Percentiles rank a stretch among this genome's conserved stretches.
Conservation (phyloP, 1,140 invertebrate genomes). For the Teleopsis dalmanni region DNA sequence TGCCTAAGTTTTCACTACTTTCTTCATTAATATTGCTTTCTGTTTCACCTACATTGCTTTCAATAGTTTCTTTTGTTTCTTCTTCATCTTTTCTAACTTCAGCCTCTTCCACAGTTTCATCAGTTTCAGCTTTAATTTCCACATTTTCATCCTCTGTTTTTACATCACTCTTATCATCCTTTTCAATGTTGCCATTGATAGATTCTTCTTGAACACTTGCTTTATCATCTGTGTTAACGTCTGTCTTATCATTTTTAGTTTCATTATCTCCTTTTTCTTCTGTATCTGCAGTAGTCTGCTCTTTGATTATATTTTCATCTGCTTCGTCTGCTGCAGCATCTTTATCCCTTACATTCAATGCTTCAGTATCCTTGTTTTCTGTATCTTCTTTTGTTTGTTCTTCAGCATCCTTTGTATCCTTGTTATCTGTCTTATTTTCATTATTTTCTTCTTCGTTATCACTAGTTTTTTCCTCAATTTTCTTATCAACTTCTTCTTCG, state of each 20-base stretch:
- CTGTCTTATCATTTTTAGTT: constrained; percentile 3
- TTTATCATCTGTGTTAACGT: not conserved
- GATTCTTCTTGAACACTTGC: not conserved
- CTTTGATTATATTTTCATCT: constrained; percentile 1
- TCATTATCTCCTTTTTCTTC: not conserved
- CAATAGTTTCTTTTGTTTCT: not conserved
- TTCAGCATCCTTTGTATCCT: not conserved
- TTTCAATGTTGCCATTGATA: not conserved
- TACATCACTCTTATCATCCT: not conserved
- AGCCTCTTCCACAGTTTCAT: not conserved
- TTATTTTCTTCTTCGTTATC: constrained; percentile 5
- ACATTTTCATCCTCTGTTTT: constrained; percentile 4
- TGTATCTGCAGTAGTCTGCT: not conserved
- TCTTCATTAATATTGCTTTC: not conserved
- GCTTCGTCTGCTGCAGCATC: not conserved
- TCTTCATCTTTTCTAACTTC: not conserved
- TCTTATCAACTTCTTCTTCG: constrained; percentile 13
- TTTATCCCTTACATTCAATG: not conserved
- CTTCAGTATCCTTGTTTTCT: constrained; percentile 3
- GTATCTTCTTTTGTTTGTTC: constrained; percentile 5
- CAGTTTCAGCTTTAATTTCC: not conserved
- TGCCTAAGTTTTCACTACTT: not conserved
- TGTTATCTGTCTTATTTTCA: constrained; percentile 4
- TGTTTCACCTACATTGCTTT: not conserved
- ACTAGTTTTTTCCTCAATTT: not conserved